Conservation (phyloP, 2,888 invertebrate genomes). For the Mantis religiosa region DNA sequence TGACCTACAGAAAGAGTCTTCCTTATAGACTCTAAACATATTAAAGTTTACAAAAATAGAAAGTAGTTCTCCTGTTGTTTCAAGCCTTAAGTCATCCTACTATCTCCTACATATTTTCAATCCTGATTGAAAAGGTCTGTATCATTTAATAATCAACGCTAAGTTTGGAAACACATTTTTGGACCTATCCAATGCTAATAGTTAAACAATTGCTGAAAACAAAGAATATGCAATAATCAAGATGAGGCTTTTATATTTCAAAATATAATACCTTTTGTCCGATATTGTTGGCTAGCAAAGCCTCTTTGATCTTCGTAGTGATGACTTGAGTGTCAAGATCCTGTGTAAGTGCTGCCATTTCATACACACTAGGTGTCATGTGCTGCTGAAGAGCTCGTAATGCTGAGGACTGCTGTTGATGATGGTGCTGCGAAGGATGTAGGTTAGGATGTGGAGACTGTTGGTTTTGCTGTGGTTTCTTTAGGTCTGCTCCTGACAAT, state of each 20-base stretch:
- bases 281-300: slow-evolving; percentile 91
- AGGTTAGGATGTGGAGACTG: slow-evolving; percentile 17
- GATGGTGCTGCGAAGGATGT: slow-evolving; percentile 45
- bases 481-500: neutral
- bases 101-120: too few relatives aligned
- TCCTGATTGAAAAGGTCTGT: too few relatives aligned
- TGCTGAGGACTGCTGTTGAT: slow-evolving; percentile 55
- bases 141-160: too few relatives aligned
- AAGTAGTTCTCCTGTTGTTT: too few relatives aligned
- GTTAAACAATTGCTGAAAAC: too few relatives aligned
- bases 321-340: slow-evolving; percentile 95
- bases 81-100: too few relatives aligned
- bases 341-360: slow-evolving; percentile 94
- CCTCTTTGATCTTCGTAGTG: slow-evolving; percentile 95
- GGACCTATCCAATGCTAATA: too few relatives aligned
- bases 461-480: slow-evolving; percentile 12
- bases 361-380: slow-evolving; percentile 92
- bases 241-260: neutral
- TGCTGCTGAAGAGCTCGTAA: slow-evolving; percentile 76
- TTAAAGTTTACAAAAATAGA: too few relatives aligned
- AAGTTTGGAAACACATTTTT: too few relatives aligned
- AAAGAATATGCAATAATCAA: too few relatives aligned
- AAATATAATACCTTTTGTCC: slow-evolving; percentile 74
- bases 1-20: too few relatives aligned
- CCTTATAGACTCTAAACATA: too few relatives aligned